Evolutionary conservation across 2,113 vertebrate genomes (phyloP), one percentile per base, ranked within the genome.

Genomic region (Cichladusa arquata): DNA sequence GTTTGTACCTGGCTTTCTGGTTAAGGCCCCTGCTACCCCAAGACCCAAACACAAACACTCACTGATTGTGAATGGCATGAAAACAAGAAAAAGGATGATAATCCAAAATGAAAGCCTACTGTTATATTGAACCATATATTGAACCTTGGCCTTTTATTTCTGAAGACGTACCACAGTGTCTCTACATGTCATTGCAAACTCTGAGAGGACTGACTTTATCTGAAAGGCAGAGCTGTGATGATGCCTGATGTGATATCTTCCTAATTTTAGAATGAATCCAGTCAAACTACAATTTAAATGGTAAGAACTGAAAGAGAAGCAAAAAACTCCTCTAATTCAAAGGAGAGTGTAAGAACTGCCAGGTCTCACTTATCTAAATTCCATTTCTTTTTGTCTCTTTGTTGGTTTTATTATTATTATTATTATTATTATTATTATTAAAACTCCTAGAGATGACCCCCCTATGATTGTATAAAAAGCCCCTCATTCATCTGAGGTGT

Each of bases 1-100:
- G 38, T 51, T 83, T 73, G 28, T 86, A 77, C 11, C 31, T 92
- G 72, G 8, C 26, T 70, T 81, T 81, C 64, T 81, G 36, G 22
- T 71, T 78, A 90, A 31, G 38, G 29, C 3, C 58, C 17, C 36
- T 74, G 24, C 29, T 88, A 54, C 40, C 25, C 36, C 7, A 8
- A 91, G 91, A 93, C 62, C 71, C 79, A 78, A 89, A 90, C 61
- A 81, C 56, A 94, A 96, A 89, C 88, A 92, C 31, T 70, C n/a
- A 57, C 24, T 88, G 38, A 53, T 86, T 10, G 3, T 88, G 69
- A 81, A 87, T 58, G 58, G 31, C n/a, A 48, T 57, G 34, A 91
- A 91, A 95, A 93, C 47, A 95, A 80, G 42, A 50, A 81, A 95
- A 91, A 89, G 8, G 7, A 47, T n/a, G 4, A 83, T 92, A 92